A percentile compares a stretch with the other conserved stretches of the same genome.
Conservation (phyloP, 2,888 invertebrate genomes). For the Archips xylosteana region DNA sequence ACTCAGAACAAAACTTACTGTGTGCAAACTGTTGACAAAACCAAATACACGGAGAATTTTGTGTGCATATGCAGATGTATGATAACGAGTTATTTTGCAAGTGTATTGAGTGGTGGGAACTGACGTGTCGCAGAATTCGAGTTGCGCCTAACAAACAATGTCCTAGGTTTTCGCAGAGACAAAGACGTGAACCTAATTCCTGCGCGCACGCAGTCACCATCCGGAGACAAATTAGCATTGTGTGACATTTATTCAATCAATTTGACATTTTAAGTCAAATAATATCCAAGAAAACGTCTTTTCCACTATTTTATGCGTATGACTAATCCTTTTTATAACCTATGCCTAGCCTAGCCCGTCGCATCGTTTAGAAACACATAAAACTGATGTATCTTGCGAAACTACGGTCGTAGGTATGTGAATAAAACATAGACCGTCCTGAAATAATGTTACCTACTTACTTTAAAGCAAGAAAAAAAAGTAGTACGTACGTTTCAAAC, state of each 20-base stretch:
- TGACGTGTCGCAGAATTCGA: constrained; percentile 72
- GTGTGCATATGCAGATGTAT: constrained; percentile 61
- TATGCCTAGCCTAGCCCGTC: neutral
- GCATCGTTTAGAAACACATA: neutral
- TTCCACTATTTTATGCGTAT: neutral
- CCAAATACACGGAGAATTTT: constrained; percentile 51
- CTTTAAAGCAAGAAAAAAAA: neutral
- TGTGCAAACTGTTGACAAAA: constrained; percentile 51
- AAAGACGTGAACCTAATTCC: constrained; percentile 72
- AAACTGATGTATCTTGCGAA: neutral
- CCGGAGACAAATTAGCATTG: constrained; percentile 48
- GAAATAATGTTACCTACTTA: neutral
- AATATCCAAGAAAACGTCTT: neutral
- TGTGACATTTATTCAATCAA: neutral
- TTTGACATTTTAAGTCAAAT: neutral
- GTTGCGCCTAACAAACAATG: constrained; percentile 69
- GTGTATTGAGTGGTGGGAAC: constrained; percentile 76
- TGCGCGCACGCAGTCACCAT: constrained; percentile 65
- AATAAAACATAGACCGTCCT: neutral
- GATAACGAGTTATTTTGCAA: constrained; percentile 66
- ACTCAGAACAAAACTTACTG: constrained; percentile 11
- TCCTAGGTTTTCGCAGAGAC: constrained; percentile 70
- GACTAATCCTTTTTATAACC: constrained; percentile 2
- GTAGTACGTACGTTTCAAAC: too few relatives aligned
- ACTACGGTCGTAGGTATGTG: neutral